Evolutionary conservation across 2,888 invertebrate genomes (phyloP), one percentile per base, ranked within the genome.

Genomic region (Phyllotreta cruciferae): DNA sequence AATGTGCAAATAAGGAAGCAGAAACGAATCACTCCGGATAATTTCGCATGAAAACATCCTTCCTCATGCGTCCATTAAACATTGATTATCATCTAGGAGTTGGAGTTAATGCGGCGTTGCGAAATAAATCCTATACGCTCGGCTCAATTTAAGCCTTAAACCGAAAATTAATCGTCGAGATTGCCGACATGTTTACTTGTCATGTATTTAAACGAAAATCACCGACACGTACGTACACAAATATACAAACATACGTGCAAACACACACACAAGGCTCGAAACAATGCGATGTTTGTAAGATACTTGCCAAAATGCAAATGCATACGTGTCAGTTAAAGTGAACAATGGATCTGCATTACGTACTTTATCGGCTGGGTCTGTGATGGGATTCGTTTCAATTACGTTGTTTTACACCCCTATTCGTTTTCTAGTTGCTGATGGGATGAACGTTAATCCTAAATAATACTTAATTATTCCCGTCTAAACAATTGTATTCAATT

Each of bases 261-360:
- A 24, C 24, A 24, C 24, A 24, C 24, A 24, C 24, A 52, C 36
- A 50, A 35, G n/a, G 52, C 13, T 49, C 34, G 41, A 49, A 39
- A 57, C 34, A 49, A 56, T 56, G 41, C 38, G 50, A 49, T 41
- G 41, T 49, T 57, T 49, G 39, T 57, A 49, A 57, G 50, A 57
- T 6, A 49, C 49, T 57, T 49, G 57, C 57, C 57, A 57, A 57
- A 57, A 57, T 57, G 57, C 41, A 57, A 57, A 57, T 57, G 49
- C 10, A 57, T 49, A 38, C 38, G 13, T 49, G 56, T 56, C 38
- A 9, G 45, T n/a, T 36, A 14, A 36, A 47, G 14, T 39, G 49
- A 57, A 57, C 57, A 57, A 57, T 56, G 41, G 34, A 34, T 57
- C 49, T 13, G 49, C 49, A 49, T 24, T 24, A 24, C 24, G 24